These are phyloP conservation scores for Drosophila rubida DNA, from an alignment of 2,888 invertebrate genomes.

Conservation along the genomic window DNA sequence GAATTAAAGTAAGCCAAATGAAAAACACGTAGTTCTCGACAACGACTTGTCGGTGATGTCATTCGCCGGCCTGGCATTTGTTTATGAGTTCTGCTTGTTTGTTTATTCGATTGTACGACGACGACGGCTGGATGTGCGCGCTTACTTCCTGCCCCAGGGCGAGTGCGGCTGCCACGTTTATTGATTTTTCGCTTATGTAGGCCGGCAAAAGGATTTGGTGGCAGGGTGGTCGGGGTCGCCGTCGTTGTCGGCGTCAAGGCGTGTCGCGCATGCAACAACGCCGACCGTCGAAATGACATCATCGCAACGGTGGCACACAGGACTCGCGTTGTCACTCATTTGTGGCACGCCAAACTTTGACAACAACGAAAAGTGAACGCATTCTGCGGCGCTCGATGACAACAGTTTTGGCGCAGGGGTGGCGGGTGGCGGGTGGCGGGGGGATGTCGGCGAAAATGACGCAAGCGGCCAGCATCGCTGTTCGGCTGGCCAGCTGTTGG, in stretches of 20 bases:
- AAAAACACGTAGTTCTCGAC: constrained; percentile 29
- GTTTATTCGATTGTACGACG: constrained; percentile 10
- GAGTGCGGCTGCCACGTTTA: constrained; percentile 45
- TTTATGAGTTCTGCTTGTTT: constrained; percentile 39
- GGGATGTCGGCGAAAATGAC: constrained; percentile 43
- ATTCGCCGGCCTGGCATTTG: constrained; percentile 46
- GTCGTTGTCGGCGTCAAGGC: constrained; percentile 6
- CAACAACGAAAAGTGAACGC: constrained; percentile 15
- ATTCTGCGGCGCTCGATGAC: constrained; percentile 12
- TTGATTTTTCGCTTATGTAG: constrained; percentile 45
- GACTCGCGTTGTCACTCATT: constrained; percentile 11
- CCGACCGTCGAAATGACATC: constrained; percentile 44
- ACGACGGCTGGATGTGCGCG: no score
- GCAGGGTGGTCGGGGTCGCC: background rate
- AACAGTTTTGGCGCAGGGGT: background rate
- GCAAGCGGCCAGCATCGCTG: constrained; percentile 40
- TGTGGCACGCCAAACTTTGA: background rate
- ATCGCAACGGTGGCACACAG: constrained; percentile 13
- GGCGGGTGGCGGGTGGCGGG: no score
- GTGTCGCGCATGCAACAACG: constrained; percentile 40
- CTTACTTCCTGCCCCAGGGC: constrained; percentile 44
- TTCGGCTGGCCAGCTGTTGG: constrained; percentile 46
- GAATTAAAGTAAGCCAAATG: constrained; percentile 19
- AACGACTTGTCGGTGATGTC: constrained; percentile 56
- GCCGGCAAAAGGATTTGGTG: constrained; percentile 45